Base-by-base conservation (phyloP, 2,797 vertebrate species). In the Lacerta agilis region DNA sequence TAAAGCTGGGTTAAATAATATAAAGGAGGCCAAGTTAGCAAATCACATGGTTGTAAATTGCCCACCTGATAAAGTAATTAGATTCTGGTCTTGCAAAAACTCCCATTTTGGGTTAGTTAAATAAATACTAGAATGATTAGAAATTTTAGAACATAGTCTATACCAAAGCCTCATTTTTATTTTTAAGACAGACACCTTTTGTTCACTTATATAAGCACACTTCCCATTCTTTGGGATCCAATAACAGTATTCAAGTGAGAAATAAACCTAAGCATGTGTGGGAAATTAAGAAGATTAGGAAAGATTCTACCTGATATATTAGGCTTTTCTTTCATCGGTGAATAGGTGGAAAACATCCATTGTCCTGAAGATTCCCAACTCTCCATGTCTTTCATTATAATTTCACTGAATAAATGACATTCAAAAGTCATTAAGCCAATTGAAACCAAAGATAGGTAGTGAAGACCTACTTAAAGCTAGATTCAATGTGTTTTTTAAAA, bases 271-370 rank as follows among this genome's bases (percentile, higher is more conserved):
- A 38, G 36, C n/a, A 71, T 71, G 11, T 87, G 23, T 10, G 11
- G 3, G 6, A 58, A 64, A 75, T 64, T 41, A 82, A 73, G 55
- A 73, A 13, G 49, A 76, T 8, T 49, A 64, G 61, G 86, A 77
- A 55, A 18, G 10, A 7, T 78, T 83, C 88, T 95, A 99, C 99
- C 99, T 92, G 98, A 97, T 86, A 99, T 79, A 90, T 95, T 94
- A 0, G 90, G 82, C 79, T 96, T 96, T 45, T 95, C 92, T 91
- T 97, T 98, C 90, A 95, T 45, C 1, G 90, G 93, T 0, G 97
- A 97, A 75, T 98, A 99, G 90, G 96, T 98, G 0, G 99, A 99
- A 94, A 99, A 97, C 77, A 95, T 95, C 99, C 98, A 99, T 67
- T 99, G 98, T 1, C 98, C 97, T 5, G 98, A 99, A 72, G 93